Conservation (phyloP, 2,888 invertebrate species). For the Drosophila demipolita region DNA sequence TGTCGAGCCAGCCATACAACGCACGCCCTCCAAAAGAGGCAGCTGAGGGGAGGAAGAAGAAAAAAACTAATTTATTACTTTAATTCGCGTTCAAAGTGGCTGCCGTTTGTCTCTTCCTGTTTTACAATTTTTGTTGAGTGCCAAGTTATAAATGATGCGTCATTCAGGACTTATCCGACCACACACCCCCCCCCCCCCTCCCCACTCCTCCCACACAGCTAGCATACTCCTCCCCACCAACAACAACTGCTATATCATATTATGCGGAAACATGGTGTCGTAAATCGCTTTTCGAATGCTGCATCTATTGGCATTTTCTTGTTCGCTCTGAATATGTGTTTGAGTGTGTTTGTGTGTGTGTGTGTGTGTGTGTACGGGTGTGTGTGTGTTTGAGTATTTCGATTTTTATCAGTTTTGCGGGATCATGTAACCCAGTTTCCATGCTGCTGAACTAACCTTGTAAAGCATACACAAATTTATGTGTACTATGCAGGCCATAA, state of each 20-base stretch:
- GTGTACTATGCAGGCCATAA: slow-evolving; percentile 47
- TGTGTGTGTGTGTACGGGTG: slow-evolving; percentile 6
- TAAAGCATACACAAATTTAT: slow-evolving; percentile 69
- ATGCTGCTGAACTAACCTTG: slow-evolving; percentile 67
- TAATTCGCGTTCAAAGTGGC: slow-evolving; percentile 71
- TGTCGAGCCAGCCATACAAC: slow-evolving; percentile 37
- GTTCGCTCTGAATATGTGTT: slow-evolving; percentile 4
- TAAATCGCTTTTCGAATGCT: slow-evolving; percentile 74
- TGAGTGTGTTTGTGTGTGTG: slow-evolving; percentile 2
- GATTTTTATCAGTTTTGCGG: slow-evolving; percentile 64
- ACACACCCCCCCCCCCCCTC: background rate
- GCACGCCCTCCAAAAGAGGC: slow-evolving; percentile 29
- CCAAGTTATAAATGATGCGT: slow-evolving; percentile 72
- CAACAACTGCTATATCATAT: slow-evolving; percentile 58
- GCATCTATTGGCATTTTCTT: slow-evolving; percentile 66
- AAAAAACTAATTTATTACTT: slow-evolving; percentile 71
- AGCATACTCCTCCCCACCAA: background rate
- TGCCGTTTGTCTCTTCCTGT: slow-evolving; percentile 71
- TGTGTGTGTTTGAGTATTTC: slow-evolving; percentile 30
- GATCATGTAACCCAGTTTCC: slow-evolving; percentile 64
- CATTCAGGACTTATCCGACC: slow-evolving; percentile 52
- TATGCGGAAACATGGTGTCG: slow-evolving; percentile 73
- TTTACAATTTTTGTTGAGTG: slow-evolving; percentile 72
- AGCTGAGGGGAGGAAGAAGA: background rate
- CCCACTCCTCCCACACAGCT: background rate